A percentile compares a stretch with the other conserved stretches of the same genome.
Evolutionary conservation across 2,888 invertebrate species (phyloP).

Genomic region (Eilema caniola): DNA sequence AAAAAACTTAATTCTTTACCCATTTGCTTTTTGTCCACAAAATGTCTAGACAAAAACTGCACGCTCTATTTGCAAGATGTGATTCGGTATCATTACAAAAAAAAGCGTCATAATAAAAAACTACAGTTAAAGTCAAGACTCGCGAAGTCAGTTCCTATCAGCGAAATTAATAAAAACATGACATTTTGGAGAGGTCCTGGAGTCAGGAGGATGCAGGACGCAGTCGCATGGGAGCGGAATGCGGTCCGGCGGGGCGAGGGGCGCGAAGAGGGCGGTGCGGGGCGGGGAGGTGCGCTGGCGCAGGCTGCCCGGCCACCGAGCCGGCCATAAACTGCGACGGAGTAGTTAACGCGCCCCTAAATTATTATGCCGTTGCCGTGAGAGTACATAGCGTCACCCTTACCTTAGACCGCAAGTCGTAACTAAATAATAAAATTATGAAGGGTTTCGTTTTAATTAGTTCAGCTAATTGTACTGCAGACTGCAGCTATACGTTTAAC

Average conservation of each 20-base stretch:
- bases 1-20: not conserved
- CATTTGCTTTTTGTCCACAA: not conserved
- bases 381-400: slow-evolving; percentile 79
- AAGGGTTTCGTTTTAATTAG: slow-evolving; percentile 9
- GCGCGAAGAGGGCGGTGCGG: slow-evolving; percentile 51
- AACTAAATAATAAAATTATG: not conserved
- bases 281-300: slow-evolving; percentile 45
- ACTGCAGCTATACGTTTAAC: not conserved
- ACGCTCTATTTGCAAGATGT: not conserved
- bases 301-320: slow-evolving; percentile 59
- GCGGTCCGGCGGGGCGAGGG: slow-evolving; percentile 76
- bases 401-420: slow-evolving; percentile 28
- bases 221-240: slow-evolving; percentile 87
- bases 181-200: slow-evolving; percentile 81
- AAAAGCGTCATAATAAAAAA: not conserved
- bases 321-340: slow-evolving; percentile 75
- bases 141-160: slow-evolving; percentile 40
- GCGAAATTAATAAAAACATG: slow-evolving; percentile 76
- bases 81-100: too few species aligned
- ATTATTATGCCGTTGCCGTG: slow-evolving; percentile 78
- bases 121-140: slow-evolving; percentile 23
- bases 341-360: slow-evolving; percentile 65
- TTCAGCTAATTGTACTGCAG: not conserved
- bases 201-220: slow-evolving; percentile 71
- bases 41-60: not conserved